A percentile compares a stretch with the other conserved stretches of the same genome.
Evolutionary conservation across 2,888 invertebrate genomes (phyloP).

Genomic region (Rhagium mordax): DNA sequence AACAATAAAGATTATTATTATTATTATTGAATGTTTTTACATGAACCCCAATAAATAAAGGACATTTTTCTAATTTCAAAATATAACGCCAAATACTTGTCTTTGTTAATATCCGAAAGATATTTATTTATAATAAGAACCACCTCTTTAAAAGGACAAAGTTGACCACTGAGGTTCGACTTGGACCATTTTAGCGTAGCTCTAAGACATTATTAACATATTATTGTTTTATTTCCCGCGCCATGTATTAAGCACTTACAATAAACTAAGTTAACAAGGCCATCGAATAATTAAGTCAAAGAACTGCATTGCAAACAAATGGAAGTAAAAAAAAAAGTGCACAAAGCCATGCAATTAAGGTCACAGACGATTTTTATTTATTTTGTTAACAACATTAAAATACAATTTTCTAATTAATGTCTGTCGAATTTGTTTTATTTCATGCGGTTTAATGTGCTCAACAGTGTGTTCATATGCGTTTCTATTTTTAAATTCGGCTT

Average conservation of each 20-base stretch:
- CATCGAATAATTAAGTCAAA: conserved; percentile 14
- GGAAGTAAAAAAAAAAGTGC: conserved; percentile 19
- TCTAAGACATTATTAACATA: not conserved
- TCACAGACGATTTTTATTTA: conserved; percentile 29
- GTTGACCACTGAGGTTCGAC: too few species aligned
- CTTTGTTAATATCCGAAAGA: too few species aligned
- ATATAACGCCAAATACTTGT: too few species aligned
- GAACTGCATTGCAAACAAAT: conserved; percentile 1
- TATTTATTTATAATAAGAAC: too few species aligned
- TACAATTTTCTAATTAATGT: conserved; percentile 19
- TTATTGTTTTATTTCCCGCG: not conserved
- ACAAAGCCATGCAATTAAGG: conserved; percentile 27
- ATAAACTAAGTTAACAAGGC: conserved; percentile 28
- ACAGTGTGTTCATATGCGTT: not conserved
- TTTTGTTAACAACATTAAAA: conserved; percentile 17
- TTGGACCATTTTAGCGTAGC: not conserved
- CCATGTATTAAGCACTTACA: conserved; percentile 14
- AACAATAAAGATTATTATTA: too few species aligned
- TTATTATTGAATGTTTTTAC: too few species aligned
- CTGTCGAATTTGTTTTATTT: not conserved
- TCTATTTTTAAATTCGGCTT: not conserved
- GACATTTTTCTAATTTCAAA: too few species aligned
- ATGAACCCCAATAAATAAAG: too few species aligned
- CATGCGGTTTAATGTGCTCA: not conserved
- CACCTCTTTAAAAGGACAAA: too few species aligned